Evolutionary conservation across 2,113 vertebrate species (phyloP).

Genomic region (Furnarius figulus): DNA sequence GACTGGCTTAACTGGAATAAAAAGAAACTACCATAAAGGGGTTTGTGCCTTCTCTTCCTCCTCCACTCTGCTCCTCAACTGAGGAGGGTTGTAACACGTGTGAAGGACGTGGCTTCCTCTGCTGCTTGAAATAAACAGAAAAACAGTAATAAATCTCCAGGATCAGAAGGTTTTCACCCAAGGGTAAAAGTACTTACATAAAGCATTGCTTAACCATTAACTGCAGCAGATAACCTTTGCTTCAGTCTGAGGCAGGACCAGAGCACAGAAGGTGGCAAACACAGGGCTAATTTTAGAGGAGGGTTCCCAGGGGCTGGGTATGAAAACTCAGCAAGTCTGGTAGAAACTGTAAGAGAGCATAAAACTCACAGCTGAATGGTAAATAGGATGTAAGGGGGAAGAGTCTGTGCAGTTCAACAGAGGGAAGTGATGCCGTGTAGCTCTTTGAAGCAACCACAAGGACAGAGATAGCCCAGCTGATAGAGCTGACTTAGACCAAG

Average conservation of each 20-base stretch:
- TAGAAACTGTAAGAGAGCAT: neutral
- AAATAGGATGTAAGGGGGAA: neutral
- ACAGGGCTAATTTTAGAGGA: neutral
- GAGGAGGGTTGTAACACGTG: neutral
- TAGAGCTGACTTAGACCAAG: neutral
- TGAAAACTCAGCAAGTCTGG: neutral
- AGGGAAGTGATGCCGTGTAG: neutral
- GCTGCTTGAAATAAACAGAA: neutral
- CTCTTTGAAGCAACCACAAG: neutral
- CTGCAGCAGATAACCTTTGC: constrained; percentile 38
- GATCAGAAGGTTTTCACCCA: neutral
- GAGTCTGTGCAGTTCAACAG: neutral
- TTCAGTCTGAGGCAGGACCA: neutral
- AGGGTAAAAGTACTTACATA: constrained; percentile 19
- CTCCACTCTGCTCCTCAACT: neutral
- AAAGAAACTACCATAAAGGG: neutral
- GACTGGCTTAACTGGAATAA: neutral
- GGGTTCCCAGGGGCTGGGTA: neutral
- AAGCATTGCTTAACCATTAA: constrained; percentile 53
- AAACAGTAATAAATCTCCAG: neutral
- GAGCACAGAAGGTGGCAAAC: neutral
- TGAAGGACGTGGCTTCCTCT: neutral
- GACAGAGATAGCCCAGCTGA: neutral
- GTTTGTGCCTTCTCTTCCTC: neutral
- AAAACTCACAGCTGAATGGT: neutral